Conservation (phyloP, 2,797 vertebrate genomes). For the Enteromius anoplus region DNA sequence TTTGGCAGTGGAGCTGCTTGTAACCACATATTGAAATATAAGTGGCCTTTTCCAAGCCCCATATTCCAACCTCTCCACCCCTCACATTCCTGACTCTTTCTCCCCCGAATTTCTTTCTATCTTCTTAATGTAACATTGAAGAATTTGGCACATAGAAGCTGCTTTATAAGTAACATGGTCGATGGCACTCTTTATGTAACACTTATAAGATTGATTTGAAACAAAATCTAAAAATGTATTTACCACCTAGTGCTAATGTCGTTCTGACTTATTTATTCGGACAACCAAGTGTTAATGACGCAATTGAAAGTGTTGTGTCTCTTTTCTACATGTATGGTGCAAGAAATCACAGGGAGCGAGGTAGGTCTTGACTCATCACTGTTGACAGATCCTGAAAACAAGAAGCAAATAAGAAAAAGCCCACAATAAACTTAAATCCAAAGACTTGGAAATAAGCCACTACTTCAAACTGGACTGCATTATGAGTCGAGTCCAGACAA, state of each 20-base stretch:
- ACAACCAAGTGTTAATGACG: neutral
- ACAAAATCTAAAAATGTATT: neutral
- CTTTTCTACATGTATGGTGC: neutral
- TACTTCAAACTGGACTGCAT: neutral
- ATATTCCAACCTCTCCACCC: constrained; percentile 33
- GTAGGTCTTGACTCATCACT: neutral
- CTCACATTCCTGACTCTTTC: constrained; percentile 51
- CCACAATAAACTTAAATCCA: neutral
- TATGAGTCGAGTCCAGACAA: neutral
- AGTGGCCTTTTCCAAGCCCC: constrained; percentile 70
- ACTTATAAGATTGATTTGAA: neutral
- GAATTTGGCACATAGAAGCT: neutral
- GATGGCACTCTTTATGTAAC: neutral
- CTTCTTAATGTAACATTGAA: constrained; percentile 1
- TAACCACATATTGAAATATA: constrained; percentile 66
- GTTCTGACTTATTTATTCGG: no score
- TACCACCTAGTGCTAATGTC: neutral
- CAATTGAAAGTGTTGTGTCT: neutral
- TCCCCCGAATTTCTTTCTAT: neutral
- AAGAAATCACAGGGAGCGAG: neutral
- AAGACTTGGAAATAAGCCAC: neutral
- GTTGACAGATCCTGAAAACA: neutral
- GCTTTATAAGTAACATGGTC: neutral
- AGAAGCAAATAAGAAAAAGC: neutral
- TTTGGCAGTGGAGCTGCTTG: constrained; percentile 68